phyloP scores from a whole-genome alignment of 2,888 invertebrate genomes.

The Rhopalosiphum nymphaeae region DNA sequence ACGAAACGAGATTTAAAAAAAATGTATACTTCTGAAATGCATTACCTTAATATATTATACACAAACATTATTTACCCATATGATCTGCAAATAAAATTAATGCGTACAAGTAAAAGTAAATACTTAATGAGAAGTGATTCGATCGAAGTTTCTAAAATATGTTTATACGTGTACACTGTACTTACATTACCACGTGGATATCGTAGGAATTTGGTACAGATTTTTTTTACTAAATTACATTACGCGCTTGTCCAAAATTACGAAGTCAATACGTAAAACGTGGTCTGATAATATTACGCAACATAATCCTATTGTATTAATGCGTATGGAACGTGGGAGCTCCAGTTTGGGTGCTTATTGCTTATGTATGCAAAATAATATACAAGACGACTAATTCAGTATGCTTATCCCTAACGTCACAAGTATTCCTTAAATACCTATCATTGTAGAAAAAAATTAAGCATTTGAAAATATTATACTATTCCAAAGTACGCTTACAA shows the following conservation, averaged over 20 bases:
- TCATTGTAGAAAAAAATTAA: background rate
- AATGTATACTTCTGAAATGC: background rate
- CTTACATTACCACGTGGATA: background rate
- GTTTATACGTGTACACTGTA: no score
- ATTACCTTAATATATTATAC: background rate
- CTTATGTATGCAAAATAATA: background rate
- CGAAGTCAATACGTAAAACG: background rate
- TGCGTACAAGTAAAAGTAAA: background rate
- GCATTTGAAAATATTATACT: background rate
- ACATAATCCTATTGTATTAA: no score
- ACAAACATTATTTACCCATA: background rate
- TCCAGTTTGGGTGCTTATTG: background rate
- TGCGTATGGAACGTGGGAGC: background rate
- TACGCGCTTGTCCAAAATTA: no score
- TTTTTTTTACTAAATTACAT: background rate
- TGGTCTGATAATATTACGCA: no score
- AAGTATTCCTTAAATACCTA: background rate
- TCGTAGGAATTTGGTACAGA: background rate
- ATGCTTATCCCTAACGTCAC: background rate
- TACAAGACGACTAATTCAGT: background rate
- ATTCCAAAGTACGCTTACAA: background rate
- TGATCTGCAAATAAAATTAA: background rate
- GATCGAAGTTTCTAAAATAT: conserved; percentile 6
- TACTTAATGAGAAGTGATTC: background rate
- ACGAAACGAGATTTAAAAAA: background rate